Conservation (phyloP, 2,797 vertebrate species). For the Intellagama lesueurii region DNA sequence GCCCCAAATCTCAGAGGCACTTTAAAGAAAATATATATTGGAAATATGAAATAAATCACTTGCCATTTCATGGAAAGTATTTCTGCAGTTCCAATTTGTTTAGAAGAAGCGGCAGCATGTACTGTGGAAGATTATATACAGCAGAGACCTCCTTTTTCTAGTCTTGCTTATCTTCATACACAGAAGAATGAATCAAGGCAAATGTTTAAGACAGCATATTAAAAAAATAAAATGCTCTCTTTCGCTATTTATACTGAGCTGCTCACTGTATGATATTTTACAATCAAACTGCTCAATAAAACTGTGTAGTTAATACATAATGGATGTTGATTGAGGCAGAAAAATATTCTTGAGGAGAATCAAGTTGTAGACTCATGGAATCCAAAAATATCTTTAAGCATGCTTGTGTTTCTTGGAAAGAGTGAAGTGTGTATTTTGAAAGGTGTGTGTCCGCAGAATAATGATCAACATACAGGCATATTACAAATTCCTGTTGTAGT, state of each 20-base stretch:
- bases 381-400: slow-evolving; percentile 43
- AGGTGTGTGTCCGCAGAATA: slow-evolving; percentile 26
- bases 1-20: slow-evolving; percentile 50
- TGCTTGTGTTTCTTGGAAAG: slow-evolving; percentile 35
- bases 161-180: slow-evolving; percentile 56
- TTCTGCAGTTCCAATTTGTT: slow-evolving; percentile 56
- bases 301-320: slow-evolving; percentile 64
- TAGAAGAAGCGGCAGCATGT: slow-evolving; percentile 44
- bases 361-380: slow-evolving; percentile 46
- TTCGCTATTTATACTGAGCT: slow-evolving; percentile 44
- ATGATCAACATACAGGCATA: slow-evolving; percentile 13
- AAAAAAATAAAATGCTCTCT: slow-evolving; percentile 60
- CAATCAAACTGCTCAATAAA: slow-evolving; percentile 56
- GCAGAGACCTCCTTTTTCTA: slow-evolving; percentile 28
- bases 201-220: slow-evolving; percentile 52
- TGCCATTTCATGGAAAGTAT: slow-evolving; percentile 58
- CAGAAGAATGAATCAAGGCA: slow-evolving; percentile 47
- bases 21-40: slow-evolving; percentile 54
- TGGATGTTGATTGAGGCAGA: slow-evolving; percentile 50
- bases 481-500: slow-evolving; percentile 16
- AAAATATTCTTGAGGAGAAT: slow-evolving; percentile 48
- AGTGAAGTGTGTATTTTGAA: slow-evolving; percentile 57
- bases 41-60: slow-evolving; percentile 43
- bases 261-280: slow-evolving; percentile 52
- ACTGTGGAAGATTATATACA: slow-evolving; percentile 49